A percentile compares a stretch with the other conserved stretches of the same genome.
phyloP scores from a whole-genome alignment of 1,140 invertebrate genomes.

The Papilio polytes region DNA sequence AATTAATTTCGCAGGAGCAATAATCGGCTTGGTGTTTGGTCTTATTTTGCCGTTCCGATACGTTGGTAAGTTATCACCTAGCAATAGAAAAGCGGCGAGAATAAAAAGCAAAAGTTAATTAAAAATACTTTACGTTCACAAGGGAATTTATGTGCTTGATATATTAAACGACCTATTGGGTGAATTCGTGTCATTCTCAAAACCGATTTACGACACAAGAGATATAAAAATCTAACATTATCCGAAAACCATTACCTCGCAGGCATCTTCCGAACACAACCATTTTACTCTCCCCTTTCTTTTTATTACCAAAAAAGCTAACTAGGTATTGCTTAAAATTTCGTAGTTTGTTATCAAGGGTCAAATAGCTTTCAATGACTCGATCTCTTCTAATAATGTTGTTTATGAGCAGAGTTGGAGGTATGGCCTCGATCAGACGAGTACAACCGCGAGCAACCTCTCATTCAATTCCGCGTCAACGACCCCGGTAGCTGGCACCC shows the following conservation, averaged over 20 bases:
- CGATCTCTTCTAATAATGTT: background rate
- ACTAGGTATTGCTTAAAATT: too few relatives aligned
- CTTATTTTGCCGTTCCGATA: conserved; percentile 60
- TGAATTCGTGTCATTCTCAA: background rate
- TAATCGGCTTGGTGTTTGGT: conserved; percentile 60
- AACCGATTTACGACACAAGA: background rate
- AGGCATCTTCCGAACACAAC: too few relatives aligned
- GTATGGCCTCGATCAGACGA: conserved; percentile 72
- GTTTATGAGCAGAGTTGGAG: conserved; percentile 59
- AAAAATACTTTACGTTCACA: background rate
- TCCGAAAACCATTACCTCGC: too few relatives aligned
- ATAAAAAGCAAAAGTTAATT: background rate
- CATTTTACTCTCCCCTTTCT: too few relatives aligned
- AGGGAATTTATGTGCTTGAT: background rate
- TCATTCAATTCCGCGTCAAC: conserved; percentile 66
- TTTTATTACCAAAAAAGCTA: too few relatives aligned
- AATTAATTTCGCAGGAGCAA: conserved; percentile 51
- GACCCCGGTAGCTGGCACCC: conserved; percentile 73
- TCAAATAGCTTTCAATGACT: too few relatives aligned
- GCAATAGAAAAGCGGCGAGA: background rate
- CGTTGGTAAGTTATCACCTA: conserved; percentile 59
- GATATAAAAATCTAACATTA: background rate
- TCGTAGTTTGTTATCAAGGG: too few relatives aligned
- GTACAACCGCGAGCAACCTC: conserved; percentile 67
- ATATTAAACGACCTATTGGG: background rate